Evolutionary conservation across 1,140 invertebrate genomes (phyloP).

Genomic region (Galendromus occidentalis): DNA sequence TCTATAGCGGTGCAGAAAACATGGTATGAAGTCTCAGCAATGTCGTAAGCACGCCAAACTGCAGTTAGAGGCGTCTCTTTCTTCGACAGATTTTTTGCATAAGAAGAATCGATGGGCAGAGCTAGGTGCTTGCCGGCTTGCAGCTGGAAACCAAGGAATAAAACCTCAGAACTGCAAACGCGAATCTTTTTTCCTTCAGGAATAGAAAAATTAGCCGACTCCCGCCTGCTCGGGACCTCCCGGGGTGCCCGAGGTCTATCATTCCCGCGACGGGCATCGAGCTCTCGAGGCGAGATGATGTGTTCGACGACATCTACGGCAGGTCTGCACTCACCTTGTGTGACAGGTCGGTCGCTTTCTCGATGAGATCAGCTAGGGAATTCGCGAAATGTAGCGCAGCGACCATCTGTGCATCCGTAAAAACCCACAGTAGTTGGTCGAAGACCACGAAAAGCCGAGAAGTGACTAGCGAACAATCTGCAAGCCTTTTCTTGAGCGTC

Average conservation of each 20-base stretch:
- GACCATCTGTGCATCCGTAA: slow-evolving; percentile 87
- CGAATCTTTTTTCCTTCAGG: slow-evolving; percentile 14
- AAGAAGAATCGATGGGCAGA: slow-evolving; percentile 11
- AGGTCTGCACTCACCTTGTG: slow-evolving; percentile 43
- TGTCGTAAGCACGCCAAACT: slow-evolving; percentile 72
- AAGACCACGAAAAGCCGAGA: slow-evolving; percentile 76
- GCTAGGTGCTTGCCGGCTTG: background rate
- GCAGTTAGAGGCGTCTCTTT: slow-evolving; percentile 31
- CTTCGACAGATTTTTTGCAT: slow-evolving; percentile 20
- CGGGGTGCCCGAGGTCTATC: too few species aligned
- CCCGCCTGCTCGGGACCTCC: too few species aligned
- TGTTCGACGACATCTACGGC: too few species aligned
- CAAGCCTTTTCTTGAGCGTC: slow-evolving; percentile 77
- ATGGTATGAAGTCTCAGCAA: slow-evolving; percentile 92
- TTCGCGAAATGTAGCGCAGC: slow-evolving; percentile 83
- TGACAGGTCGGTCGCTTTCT: slow-evolving; percentile 55
- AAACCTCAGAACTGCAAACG: background rate
- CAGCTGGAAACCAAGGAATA: background rate
- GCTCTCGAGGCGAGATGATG: too few species aligned
- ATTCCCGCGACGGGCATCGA: too few species aligned
- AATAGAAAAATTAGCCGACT: slow-evolving; percentile 13
- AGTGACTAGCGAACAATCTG: slow-evolving; percentile 80
- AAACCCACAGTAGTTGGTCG: slow-evolving; percentile 91
- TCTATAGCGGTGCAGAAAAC: slow-evolving; percentile 80
- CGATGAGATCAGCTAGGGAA: slow-evolving; percentile 62